Conservation (phyloP, 2,113 vertebrate species). For the Pteropus alecto region DNA sequence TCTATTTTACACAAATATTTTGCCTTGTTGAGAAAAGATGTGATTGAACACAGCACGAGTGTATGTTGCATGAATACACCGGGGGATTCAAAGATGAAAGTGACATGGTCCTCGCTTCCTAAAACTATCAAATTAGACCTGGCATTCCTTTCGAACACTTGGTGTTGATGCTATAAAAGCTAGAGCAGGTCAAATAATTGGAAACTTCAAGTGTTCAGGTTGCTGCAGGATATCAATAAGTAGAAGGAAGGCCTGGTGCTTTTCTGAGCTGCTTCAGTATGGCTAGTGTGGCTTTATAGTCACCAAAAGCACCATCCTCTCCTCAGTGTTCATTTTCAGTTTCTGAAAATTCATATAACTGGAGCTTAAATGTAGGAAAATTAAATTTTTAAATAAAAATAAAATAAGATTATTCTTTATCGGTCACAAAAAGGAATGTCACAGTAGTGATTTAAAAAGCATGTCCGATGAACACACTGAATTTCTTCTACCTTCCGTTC, state of each 20-base stretch:
- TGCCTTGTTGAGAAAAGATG: not conserved
- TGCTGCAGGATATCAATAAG: not conserved
- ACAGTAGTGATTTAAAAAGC: not conserved
- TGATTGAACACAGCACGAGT: not conserved
- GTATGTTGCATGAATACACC: not conserved
- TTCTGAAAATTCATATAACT: not conserved
- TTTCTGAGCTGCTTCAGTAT: not conserved
- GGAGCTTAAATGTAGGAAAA: not conserved
- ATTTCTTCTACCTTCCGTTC: not conserved
- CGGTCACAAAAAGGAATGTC: not conserved
- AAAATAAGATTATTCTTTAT: not conserved
- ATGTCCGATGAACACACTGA: not conserved
- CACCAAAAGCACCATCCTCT: not conserved
- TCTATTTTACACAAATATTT: not conserved
- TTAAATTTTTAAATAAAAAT: not conserved
- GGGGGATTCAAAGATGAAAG: not conserved
- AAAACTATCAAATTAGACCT: not conserved
- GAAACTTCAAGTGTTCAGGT: not conserved
- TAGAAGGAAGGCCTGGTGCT: not conserved
- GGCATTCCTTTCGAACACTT: not conserved
- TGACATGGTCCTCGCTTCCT: not conserved
- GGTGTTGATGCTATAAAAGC: not conserved
- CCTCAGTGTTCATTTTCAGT: not conserved
- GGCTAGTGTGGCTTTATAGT: not conserved
- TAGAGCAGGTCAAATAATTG: not conserved